These are phyloP conservation scores for Myrmophylax atrothorax DNA, from an alignment of 2,113 vertebrate genomes.

Conservation along the genomic window DNA sequence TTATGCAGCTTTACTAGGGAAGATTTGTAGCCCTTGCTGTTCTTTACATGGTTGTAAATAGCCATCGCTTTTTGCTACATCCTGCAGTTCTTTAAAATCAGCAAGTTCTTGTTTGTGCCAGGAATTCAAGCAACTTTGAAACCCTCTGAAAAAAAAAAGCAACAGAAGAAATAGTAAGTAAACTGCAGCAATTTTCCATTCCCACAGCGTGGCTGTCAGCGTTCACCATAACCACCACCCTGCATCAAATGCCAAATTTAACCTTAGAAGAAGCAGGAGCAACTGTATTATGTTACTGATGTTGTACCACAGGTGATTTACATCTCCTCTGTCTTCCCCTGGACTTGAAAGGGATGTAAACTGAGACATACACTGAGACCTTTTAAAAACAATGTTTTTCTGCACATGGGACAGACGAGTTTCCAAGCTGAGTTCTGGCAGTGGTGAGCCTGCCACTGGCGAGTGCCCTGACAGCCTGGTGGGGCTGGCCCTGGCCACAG, in stretches of 20 bases:
- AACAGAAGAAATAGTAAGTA: not conserved
- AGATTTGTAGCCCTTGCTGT: not conserved
- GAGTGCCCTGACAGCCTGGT: not conserved
- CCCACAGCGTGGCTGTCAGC: accelerated
- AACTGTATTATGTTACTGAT: not conserved
- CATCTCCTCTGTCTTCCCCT: not conserved
- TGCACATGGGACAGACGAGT: accelerated
- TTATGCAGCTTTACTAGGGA: not conserved
- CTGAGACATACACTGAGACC: not conserved
- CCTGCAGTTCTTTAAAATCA: not conserved
- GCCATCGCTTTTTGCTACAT: not conserved
- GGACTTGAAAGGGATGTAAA: not conserved
- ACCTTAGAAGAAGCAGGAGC: not conserved
- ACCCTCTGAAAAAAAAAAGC: not conserved
- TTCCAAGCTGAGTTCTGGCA: not conserved
- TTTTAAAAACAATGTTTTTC: not conserved
- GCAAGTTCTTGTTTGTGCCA: not conserved
- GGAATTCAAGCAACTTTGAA: not conserved
- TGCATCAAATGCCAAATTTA: not conserved
- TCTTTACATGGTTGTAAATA: not conserved
- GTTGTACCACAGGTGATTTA: not conserved
- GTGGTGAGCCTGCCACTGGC: not conserved
- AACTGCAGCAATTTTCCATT: not conserved
- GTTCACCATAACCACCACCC: accelerated
- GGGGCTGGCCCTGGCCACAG: not conserved